Base-by-base conservation (phyloP, 2,113 vertebrate species). In the Illadopsis cleaveri region DNA sequence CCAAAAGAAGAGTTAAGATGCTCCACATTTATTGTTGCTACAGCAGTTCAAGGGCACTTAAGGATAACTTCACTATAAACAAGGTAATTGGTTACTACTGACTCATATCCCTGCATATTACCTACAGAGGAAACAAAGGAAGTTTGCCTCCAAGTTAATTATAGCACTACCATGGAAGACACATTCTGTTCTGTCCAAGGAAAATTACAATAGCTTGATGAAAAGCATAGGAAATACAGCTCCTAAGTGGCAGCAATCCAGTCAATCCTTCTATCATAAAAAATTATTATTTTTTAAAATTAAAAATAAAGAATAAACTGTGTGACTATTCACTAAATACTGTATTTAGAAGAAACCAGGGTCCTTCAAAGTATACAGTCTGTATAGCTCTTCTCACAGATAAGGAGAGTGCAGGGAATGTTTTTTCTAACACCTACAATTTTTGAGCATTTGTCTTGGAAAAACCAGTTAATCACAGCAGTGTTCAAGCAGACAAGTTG, bases 101-200 rank as follows among this genome's bases (percentile, higher is more conserved):
- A 97, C 77, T 97, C 93, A 94, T 56, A 87, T 75, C 84, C 93
- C 68, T 75, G 47, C 3, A 9, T 60, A 25, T 60, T 84, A 89
- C 64, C 56, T 56, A 80, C 64, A 48, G 47, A 88, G 40, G 77
- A 76, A 95, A 95, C 60, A 90, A 88, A 93, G 87, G 90, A 94
- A 95, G 87, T 88, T 86, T 80, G 79, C 62, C 85, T 93, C 66
- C 1, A 5, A 93, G 75, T 86, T 96, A 93, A 94, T 96, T 94
- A 93, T 33, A 94, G 88, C 60, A 86, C 60, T 81, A 15, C 42
- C 72, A 90, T 10, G 19, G 22, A 93, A 92, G 20, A 78, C 92
- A 91, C 79, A 90, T 88, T 84, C 68, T 90, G 87, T 89, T 93
- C 82, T 76, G 45, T 76, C 37, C 23, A 7, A 91, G 31, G 66